Evolutionary conservation across 23 tunicate species (phyloP).

Genomic region (Styela clava): DNA sequence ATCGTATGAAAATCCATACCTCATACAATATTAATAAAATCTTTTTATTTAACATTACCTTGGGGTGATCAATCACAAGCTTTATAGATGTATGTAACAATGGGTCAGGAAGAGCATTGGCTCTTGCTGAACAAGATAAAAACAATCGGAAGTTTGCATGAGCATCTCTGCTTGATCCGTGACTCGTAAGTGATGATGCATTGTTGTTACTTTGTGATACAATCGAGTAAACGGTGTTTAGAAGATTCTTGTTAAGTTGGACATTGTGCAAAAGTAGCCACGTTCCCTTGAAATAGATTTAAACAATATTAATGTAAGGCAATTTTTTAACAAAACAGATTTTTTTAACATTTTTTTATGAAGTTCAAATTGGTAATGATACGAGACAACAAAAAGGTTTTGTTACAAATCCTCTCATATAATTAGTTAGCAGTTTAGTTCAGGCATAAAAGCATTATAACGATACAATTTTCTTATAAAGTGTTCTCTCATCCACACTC

Average conservation of each 20-base stretch:
- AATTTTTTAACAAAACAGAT: too few relatives aligned
- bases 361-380: too few relatives aligned
- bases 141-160: constrained; percentile 47
- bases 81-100: constrained; percentile 62
- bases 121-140: constrained; percentile 51
- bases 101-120: constrained; percentile 40
- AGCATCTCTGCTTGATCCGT: neutral
- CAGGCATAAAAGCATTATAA: too few relatives aligned
- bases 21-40: too few relatives aligned
- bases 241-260: constrained; percentile 43
- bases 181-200: neutral
- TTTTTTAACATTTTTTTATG: too few relatives aligned
- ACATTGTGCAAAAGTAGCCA: constrained; percentile 65
- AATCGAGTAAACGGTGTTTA: constrained; percentile 43
- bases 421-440: too few relatives aligned
- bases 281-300: constrained; percentile 46
- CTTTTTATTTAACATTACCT: constrained; percentile 39
- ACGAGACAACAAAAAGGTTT: too few relatives aligned
- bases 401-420: too few relatives aligned
- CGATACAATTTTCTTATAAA: too few relatives aligned
- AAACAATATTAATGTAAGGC: too few relatives aligned
- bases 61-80: constrained; percentile 67
- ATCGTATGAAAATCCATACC: too few relatives aligned
- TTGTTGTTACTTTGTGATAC: constrained; percentile 26
- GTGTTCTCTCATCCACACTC: too few relatives aligned